Conservation (phyloP, 2,797 vertebrate genomes). For the Psittacula derbiana region DNA sequence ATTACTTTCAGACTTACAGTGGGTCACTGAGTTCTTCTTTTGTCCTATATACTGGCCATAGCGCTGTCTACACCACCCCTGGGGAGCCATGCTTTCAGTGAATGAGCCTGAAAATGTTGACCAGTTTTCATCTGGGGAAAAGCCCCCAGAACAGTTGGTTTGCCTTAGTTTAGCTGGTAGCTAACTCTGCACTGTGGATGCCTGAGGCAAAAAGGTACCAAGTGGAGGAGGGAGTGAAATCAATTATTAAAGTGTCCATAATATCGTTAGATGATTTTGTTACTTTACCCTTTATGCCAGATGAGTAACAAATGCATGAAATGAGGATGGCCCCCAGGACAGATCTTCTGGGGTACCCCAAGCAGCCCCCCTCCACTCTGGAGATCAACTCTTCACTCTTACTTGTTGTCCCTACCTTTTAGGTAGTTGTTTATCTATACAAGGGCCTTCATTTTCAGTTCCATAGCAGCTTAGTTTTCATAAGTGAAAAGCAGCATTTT, state of each 20-base stretch:
- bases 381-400: neutral
- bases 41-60: neutral
- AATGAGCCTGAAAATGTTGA: neutral
- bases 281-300: neutral
- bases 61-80: neutral
- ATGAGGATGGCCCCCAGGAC: rapidly evolving
- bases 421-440: neutral
- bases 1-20: neutral
- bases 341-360: neutral
- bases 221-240: neutral
- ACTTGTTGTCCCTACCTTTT: neutral
- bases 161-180: neutral
- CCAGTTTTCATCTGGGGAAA: neutral
- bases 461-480: neutral
- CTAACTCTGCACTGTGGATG: neutral
- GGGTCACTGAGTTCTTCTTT: neutral
- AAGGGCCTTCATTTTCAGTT: neutral
- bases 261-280: neutral
- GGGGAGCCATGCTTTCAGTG: neutral
- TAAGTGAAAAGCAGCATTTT: neutral
- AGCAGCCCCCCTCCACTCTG: neutral
- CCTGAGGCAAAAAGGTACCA: neutral
- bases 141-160: neutral
- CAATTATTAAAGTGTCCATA: neutral
- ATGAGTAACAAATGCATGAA: neutral